phyloP scores from a whole-genome alignment of 2,888 invertebrate species.

The Pollenia griseotomentosa region DNA sequence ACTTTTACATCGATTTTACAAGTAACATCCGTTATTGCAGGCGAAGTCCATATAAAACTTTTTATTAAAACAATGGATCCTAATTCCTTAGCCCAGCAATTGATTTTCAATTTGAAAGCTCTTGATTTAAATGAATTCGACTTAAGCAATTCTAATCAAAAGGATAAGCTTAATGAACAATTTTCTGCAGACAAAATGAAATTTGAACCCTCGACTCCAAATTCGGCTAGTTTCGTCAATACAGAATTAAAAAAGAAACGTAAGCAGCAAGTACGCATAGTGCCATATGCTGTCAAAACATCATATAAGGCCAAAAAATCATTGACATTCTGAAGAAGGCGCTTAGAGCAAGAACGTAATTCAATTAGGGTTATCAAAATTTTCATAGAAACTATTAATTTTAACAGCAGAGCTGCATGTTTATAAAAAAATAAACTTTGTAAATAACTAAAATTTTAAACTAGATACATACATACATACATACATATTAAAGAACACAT shows the following conservation, averaged over 20 bases:
- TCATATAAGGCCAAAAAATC: constrained; percentile 52
- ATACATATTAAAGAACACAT: no score
- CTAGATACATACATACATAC: no score
- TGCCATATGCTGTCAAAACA: constrained; percentile 29
- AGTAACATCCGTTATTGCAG: constrained; percentile 23
- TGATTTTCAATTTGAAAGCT: constrained; percentile 20
- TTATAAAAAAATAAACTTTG: neutral
- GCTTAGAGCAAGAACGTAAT: neutral
- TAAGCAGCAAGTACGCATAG: constrained; percentile 23
- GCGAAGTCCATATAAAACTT: neutral
- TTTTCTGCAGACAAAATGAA: constrained; percentile 28
- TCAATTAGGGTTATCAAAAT: constrained; percentile 9
- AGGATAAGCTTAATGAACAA: constrained; percentile 29
- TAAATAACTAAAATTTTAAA: neutral
- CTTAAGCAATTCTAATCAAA: neutral
- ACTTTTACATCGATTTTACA: neutral
- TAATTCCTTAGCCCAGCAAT: constrained; percentile 35
- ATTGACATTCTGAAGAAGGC: constrained; percentile 39
- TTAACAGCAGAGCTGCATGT: neutral
- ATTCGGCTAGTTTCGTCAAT: neutral
- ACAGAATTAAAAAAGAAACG: constrained; percentile 37
- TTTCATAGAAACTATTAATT: constrained; percentile 21
- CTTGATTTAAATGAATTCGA: constrained; percentile 12
- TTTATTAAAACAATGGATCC: constrained; percentile 18
- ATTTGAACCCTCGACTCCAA: constrained; percentile 3